Evolutionary conservation across 2,888 invertebrate species (phyloP).

Genomic region (Strigamia maritima): DNA sequence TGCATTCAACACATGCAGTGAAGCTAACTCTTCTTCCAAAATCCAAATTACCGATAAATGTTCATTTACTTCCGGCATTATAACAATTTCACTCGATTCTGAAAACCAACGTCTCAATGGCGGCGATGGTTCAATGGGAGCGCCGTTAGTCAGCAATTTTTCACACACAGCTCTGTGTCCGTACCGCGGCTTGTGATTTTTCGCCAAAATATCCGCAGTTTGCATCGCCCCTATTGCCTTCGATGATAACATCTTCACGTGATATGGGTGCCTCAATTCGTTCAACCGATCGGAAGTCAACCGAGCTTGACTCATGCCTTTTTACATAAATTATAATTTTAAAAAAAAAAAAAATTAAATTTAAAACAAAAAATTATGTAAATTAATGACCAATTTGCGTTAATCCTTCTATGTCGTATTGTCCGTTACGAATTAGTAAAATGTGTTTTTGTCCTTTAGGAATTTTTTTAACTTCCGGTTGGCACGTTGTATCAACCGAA

Average conservation of each 20-base stretch:
- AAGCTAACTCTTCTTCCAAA: no score
- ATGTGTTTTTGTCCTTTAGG: constrained; percentile 72
- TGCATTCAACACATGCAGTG: no score
- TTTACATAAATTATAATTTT: background rate
- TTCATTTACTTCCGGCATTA: background rate
- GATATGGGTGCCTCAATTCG: background rate
- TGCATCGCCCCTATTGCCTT: background rate
- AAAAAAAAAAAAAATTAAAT: no score
- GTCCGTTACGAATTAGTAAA: constrained; percentile 89
- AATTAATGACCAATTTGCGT: constrained; percentile 64
- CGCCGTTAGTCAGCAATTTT: background rate
- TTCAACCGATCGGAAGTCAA: background rate
- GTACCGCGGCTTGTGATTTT: background rate
- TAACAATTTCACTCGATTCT: background rate
- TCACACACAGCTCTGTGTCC: background rate
- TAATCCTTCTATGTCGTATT: constrained; percentile 74
- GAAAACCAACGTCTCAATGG: background rate
- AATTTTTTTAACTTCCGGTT: constrained; percentile 57
- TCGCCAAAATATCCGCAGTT: background rate
- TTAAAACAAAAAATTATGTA: constrained; percentile 43
- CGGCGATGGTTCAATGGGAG: background rate
- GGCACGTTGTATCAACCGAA: no score
- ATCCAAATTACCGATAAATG: background rate
- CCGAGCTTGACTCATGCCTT: background rate
- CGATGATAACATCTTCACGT: background rate